phyloP scores from a whole-genome alignment of 2,888 invertebrate genomes.

The Tortricodes alternella region DNA sequence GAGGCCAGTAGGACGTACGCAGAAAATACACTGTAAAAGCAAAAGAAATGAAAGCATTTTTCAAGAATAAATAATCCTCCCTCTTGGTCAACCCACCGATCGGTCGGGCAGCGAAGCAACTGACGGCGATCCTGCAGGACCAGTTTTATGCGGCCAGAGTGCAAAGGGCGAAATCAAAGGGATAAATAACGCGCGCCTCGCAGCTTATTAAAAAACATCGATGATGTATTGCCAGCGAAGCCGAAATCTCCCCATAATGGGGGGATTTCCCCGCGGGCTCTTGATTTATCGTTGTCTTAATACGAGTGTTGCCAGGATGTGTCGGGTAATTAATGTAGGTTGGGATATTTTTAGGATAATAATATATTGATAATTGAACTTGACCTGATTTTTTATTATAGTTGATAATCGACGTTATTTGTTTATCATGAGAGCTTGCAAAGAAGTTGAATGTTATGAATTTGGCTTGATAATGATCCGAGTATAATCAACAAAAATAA shows the following conservation, averaged over 20 bases:
- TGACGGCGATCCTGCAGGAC: not conserved
- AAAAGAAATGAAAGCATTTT: too few relatives aligned
- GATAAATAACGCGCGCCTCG: slow-evolving; percentile 19
- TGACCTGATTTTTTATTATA: not conserved
- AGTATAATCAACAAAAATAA: too few relatives aligned
- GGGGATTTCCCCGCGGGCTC: slow-evolving; percentile 2
- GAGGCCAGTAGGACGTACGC: too few relatives aligned
- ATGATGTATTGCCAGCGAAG: slow-evolving; percentile 8
- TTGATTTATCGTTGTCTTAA: slow-evolving; percentile 8
- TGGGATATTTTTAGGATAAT: not conserved
- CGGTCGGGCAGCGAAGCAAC: too few relatives aligned
- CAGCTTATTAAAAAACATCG: slow-evolving; percentile 24
- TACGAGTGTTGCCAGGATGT: slow-evolving; percentile 13
- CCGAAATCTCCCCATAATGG: not conserved
- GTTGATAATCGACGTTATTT: too few relatives aligned
- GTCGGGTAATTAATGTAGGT: slow-evolving; percentile 5
- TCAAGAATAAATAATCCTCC: too few relatives aligned
- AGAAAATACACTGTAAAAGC: too few relatives aligned
- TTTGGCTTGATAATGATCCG: too few relatives aligned
- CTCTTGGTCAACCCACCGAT: too few relatives aligned
- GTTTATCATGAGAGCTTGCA: too few relatives aligned
- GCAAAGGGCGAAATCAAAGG: slow-evolving; percentile 7
- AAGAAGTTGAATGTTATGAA: too few relatives aligned
- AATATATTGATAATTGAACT: not conserved
- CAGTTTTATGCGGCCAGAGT: slow-evolving; percentile 9